Evolutionary conservation across 2,113 vertebrate species (phyloP).

Genomic region (Puffinus mauretanicus): DNA sequence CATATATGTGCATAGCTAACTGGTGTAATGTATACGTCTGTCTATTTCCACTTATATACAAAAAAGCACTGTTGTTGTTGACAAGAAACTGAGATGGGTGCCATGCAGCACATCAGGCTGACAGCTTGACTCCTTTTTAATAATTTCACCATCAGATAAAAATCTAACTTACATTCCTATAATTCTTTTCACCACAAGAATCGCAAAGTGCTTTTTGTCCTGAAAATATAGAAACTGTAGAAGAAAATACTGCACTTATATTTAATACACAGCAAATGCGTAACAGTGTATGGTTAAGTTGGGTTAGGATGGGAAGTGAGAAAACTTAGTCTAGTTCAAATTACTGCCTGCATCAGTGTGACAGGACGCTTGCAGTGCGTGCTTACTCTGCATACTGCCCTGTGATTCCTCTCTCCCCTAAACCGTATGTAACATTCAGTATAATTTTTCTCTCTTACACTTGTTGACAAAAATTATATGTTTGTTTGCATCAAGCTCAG

Average conservation of each 20-base stretch:
- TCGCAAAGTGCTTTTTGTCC: not conserved
- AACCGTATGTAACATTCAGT: accelerated
- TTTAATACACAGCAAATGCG: accelerated
- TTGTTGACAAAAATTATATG: not conserved
- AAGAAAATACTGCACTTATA: not conserved
- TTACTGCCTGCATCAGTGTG: not conserved
- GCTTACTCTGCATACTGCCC: not conserved
- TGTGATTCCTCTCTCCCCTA: not conserved
- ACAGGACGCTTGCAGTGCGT: not conserved
- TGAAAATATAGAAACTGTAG: not conserved
- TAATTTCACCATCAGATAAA: not conserved
- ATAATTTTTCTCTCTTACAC: not conserved
- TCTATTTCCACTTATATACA: not conserved
- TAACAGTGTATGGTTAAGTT: not conserved
- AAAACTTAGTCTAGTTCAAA: not conserved
- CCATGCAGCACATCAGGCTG: not conserved
- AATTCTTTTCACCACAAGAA: not conserved
- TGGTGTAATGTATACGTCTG: not conserved
- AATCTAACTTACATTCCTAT: not conserved
- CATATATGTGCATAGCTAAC: not conserved
- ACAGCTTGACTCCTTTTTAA: not conserved
- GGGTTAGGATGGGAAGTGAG: not conserved
- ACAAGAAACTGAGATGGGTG: not conserved
- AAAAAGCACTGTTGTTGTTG: not conserved
- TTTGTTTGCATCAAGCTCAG: not conserved